A percentile compares a stretch with the other conserved stretches of the same genome.
phyloP scores from a whole-genome alignment of 1,140 invertebrate genomes.

The Andrena cerasifolii region DNA sequence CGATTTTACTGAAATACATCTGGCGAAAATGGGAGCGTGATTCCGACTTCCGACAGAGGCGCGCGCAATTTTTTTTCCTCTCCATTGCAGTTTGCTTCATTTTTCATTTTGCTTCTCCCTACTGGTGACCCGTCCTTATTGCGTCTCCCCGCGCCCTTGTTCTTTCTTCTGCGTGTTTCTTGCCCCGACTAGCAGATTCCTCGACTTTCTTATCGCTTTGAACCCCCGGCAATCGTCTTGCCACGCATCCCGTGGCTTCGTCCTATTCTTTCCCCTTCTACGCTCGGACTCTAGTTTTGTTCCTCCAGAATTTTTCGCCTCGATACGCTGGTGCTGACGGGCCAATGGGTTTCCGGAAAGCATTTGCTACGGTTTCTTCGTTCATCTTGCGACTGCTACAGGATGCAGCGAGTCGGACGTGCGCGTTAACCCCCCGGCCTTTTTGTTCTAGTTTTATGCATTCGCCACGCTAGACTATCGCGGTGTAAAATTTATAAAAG shows the following conservation, averaged over 20 bases:
- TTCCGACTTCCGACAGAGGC: too few relatives aligned
- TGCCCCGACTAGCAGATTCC: neutral
- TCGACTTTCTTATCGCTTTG: slow-evolving; percentile 17
- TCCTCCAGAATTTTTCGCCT: slow-evolving; percentile 59
- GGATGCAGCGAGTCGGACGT: slow-evolving; percentile 46
- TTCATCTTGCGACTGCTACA: slow-evolving; percentile 48
- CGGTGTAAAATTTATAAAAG: slow-evolving; percentile 47
- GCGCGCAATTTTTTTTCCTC: too few relatives aligned
- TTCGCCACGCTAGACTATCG: slow-evolving; percentile 35
- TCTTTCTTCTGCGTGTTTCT: neutral
- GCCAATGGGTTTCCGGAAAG: slow-evolving; percentile 67
- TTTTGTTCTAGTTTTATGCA: slow-evolving; percentile 59
- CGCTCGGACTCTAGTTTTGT: slow-evolving; percentile 62
- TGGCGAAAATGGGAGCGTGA: slow-evolving; percentile 28
- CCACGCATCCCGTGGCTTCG: neutral
- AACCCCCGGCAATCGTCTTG: neutral
- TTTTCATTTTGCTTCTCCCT: neutral
- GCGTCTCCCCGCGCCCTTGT: slow-evolving; percentile 7
- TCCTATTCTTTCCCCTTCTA: neutral
- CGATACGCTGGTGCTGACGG: slow-evolving; percentile 54
- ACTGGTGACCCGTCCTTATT: slow-evolving; percentile 34
- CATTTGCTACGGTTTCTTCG: slow-evolving; percentile 64
- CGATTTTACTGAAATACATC: slow-evolving; percentile 21
- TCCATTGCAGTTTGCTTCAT: neutral
- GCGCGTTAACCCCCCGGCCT: slow-evolving; percentile 37